phyloP scores from a whole-genome alignment of 2,888 invertebrate species.

The Lordiphosa andalusiaca region DNA sequence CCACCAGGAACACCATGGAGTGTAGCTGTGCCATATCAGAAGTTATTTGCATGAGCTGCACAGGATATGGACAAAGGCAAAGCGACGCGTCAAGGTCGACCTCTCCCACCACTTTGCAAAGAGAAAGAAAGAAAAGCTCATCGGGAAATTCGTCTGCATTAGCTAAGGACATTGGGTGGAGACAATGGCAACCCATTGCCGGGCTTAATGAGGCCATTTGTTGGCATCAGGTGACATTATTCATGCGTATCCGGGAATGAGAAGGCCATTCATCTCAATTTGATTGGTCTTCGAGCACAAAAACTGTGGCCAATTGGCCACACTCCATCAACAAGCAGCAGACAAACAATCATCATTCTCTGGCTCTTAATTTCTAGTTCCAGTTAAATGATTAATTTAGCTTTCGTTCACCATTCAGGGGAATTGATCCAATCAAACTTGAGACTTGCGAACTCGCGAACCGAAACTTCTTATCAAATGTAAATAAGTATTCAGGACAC shows the following conservation, averaged over 20 bases:
- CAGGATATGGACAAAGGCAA: neutral
- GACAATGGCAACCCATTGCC: constrained; percentile 3
- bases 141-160: too few relatives aligned
- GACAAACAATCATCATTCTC: neutral
- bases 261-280: constrained; percentile 12
- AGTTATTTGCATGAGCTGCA: constrained; percentile 12
- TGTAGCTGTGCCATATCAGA: constrained; percentile 10
- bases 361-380: constrained; percentile 24
- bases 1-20: too few relatives aligned
- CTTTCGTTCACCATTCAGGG: constrained; percentile 6
- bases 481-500: constrained; percentile 61
- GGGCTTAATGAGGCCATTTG: constrained; percentile 41
- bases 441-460: neutral
- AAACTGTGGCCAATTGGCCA: constrained; percentile 4
- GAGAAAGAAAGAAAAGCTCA: neutral
- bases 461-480: constrained; percentile 47
- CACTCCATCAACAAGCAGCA: constrained; percentile 10
- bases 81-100: too few relatives aligned
- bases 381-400: constrained; percentile 32
- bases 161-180: too few relatives aligned
- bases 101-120: constrained; percentile 1
- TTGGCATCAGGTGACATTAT: constrained; percentile 45
- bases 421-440: constrained; percentile 31
- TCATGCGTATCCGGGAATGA: constrained; percentile 19
- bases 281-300: neutral